Conservation (phyloP, 1,140 invertebrate genomes). For the Melipona quadrifasciata region DNA sequence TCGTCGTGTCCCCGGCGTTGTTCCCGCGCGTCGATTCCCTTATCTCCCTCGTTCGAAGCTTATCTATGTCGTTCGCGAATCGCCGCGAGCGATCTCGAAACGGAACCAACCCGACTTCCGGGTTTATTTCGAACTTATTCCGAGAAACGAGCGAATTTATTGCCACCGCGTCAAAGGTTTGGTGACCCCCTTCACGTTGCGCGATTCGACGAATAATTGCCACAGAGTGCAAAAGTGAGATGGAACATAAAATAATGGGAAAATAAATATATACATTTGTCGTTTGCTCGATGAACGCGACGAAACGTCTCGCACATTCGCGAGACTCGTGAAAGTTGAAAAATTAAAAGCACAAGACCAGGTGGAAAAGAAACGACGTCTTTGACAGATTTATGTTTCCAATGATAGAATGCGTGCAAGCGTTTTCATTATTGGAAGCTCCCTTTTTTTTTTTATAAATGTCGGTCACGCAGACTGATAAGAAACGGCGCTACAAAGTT, state of each 20-base stretch:
- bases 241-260: too few relatives aligned
- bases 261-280: too few relatives aligned
- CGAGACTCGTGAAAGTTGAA: too few relatives aligned
- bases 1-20: background rate
- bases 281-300: too few relatives aligned
- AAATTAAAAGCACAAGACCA: background rate
- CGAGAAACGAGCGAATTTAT: too few relatives aligned
- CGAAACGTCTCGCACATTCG: too few relatives aligned
- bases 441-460: background rate
- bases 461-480: background rate
- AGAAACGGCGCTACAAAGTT: background rate
- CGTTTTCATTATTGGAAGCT: background rate
- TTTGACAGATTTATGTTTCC: background rate
- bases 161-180: too few relatives aligned
- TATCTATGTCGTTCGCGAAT: background rate
- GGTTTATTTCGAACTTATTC: background rate
- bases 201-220: too few relatives aligned
- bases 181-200: too few relatives aligned
- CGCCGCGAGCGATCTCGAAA: background rate
- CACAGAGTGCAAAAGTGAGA: too few relatives aligned
- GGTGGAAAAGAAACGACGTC: background rate
- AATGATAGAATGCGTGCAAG: background rate
- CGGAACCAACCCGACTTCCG: background rate
- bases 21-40: background rate
- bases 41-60: background rate